Conservation (phyloP, 92 coral and sea anemone species). For the Desmophyllum pertusum region DNA sequence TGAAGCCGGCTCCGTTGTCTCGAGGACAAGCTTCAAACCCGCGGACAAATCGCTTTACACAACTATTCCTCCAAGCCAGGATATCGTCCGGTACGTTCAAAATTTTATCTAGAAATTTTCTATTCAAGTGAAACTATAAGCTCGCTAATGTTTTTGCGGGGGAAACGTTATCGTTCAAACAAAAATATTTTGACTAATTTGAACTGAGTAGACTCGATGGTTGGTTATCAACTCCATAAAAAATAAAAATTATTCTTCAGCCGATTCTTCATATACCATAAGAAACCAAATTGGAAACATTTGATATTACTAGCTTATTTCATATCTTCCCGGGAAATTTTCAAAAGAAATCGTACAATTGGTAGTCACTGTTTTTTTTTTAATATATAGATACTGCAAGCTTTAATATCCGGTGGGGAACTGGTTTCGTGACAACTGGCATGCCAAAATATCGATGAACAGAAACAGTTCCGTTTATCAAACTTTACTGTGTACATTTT, state of each 20-base stretch:
- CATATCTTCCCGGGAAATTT: not conserved
- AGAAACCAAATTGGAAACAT: not conserved
- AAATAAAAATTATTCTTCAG: no score
- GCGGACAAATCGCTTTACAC: not conserved
- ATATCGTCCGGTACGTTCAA: constrained; percentile 15
- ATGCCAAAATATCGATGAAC: not conserved
- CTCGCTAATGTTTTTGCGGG: not conserved
- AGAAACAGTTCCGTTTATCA: not conserved
- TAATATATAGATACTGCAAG: not conserved
- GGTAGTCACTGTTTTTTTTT: not conserved
- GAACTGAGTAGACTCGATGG: not conserved
- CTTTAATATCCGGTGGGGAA: not conserved
- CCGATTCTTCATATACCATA: no score
- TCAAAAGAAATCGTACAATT: not conserved
- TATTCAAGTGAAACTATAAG: not conserved
- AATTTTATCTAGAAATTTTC: not conserved
- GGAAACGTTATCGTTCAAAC: not conserved
- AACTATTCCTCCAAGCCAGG: not conserved
- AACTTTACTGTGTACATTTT: not conserved
- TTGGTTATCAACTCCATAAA: not conserved
- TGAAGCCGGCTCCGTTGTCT: constrained; percentile 4
- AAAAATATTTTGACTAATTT: not conserved
- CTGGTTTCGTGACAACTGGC: not conserved
- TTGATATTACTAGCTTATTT: not conserved
- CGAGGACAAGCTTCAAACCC: not conserved